Percentiles rank a stretch among this genome's conserved stretches.
Conservation (phyloP, 2,888 invertebrate species). For the Biston betularia region DNA sequence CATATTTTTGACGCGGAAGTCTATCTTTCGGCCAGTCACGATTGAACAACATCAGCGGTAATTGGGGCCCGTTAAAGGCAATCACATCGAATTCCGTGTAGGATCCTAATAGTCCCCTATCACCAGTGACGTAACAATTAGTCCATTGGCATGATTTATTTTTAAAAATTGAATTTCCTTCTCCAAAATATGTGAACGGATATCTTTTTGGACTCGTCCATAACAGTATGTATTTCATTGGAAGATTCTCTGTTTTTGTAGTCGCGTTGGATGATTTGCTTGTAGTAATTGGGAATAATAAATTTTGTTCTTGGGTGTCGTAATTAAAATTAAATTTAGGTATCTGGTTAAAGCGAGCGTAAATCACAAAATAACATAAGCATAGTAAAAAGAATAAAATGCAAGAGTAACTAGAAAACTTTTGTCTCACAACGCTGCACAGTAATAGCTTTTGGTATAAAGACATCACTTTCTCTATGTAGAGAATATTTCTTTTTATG, state of each 20-base stretch:
- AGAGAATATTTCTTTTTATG: background rate
- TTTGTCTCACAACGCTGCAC: constrained; percentile 10
- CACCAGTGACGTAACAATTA: constrained; percentile 70
- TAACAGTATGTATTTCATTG: constrained; percentile 64
- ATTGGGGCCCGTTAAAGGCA: constrained; percentile 67
- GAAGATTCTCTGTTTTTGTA: constrained; percentile 5
- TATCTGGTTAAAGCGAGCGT: constrained; percentile 11
- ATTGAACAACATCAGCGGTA: constrained; percentile 29
- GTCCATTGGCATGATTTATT: constrained; percentile 61
- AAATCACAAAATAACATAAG: constrained; percentile 6
- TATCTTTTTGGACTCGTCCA: constrained; percentile 63
- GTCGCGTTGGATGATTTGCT: background rate
- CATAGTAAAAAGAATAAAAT: constrained; percentile 15
- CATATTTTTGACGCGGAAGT: constrained; percentile 62
- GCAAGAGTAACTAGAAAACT: constrained; percentile 11
- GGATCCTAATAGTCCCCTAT: constrained; percentile 54
- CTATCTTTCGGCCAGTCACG: constrained; percentile 56
- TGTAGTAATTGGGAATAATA: background rate
- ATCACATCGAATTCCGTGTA: constrained; percentile 64
- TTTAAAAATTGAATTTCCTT: constrained; percentile 60
- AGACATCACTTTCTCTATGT: constrained; percentile 8
- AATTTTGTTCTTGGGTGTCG: background rate
- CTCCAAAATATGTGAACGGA: constrained; percentile 64
- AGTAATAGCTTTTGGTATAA: constrained; percentile 16
- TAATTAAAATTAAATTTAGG: background rate